Conservation (phyloP, 1,140 invertebrate genomes). For the Augochlora pura region DNA sequence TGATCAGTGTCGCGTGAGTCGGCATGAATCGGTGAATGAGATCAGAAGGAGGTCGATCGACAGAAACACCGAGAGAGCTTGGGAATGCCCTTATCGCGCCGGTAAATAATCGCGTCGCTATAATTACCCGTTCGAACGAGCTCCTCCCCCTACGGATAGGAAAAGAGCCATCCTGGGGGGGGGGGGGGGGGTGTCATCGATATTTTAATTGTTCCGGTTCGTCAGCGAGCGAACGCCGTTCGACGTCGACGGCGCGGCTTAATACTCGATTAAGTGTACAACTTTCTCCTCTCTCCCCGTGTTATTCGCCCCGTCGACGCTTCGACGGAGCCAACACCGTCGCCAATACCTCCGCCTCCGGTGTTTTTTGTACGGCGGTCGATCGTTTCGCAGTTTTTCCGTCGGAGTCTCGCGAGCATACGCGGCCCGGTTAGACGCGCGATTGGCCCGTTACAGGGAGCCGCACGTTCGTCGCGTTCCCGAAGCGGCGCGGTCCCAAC, state of each 20-base stretch:
- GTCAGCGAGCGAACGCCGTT: conserved; percentile 26
- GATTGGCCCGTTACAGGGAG: too few relatives aligned
- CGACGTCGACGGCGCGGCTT: neutral
- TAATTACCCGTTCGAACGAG: conserved; percentile 22
- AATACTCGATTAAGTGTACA: conserved; percentile 33
- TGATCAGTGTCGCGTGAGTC: too few relatives aligned
- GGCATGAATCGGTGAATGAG: too few relatives aligned
- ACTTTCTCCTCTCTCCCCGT: conserved; percentile 10
- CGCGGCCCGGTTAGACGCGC: neutral
- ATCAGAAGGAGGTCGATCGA: too few relatives aligned
- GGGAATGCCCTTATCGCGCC: too few relatives aligned
- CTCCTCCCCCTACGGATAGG: neutral
- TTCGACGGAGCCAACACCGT: neutral
- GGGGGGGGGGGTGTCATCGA: conserved; percentile 39
- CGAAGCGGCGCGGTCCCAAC: too few relatives aligned
- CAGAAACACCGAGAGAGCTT: too few relatives aligned
- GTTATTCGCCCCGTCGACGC: neutral
- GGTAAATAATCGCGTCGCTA: too few relatives aligned
- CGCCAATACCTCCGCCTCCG: neutral
- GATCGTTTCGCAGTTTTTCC: neutral
- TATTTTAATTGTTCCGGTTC: conserved; percentile 46
- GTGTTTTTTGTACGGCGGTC: neutral
- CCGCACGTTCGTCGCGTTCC: neutral
- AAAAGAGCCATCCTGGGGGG: conserved; percentile 13
- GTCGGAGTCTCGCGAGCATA: neutral